Conservation (phyloP, 2,113 vertebrate genomes). For the Gopherus evgoodei region DNA sequence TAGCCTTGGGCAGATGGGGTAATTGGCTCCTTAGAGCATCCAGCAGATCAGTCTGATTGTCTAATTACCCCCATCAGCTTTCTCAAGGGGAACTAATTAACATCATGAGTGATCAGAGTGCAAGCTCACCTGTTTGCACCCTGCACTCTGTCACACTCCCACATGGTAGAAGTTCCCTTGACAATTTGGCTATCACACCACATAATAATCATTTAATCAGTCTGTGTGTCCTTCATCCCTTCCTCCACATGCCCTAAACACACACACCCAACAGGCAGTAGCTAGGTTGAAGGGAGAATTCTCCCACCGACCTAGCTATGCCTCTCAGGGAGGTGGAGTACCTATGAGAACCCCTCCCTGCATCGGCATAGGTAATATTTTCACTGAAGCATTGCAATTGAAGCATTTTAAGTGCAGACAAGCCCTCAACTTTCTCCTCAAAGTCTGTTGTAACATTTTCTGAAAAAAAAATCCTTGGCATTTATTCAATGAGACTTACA, state of each 20-base stretch:
- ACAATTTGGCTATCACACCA: background rate
- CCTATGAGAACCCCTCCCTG: background rate
- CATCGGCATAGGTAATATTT: background rate
- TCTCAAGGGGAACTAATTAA: too few species aligned
- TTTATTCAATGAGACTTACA: background rate
- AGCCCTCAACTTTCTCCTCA: background rate
- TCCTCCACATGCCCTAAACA: background rate
- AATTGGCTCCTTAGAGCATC: too few species aligned
- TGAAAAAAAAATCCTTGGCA: background rate
- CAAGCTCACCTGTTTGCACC: too few species aligned
- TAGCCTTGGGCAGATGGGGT: too few species aligned
- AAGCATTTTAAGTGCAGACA: background rate
- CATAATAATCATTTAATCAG: background rate
- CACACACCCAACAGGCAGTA: too few species aligned
- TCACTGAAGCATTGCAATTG: background rate
- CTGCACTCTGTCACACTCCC: too few species aligned
- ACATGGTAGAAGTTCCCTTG: background rate
- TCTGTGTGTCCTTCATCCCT: background rate
- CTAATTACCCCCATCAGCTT: too few species aligned
- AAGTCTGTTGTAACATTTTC: background rate
- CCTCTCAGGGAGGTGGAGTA: background rate
- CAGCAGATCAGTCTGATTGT: too few species aligned
- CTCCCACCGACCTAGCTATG: too few species aligned
- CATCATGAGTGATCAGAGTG: too few species aligned
- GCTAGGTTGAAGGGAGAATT: too few species aligned